Percentiles rank a stretch among this genome's conserved stretches.
Evolutionary conservation across 2,113 vertebrate species (phyloP).

Genomic region (Clarias magur): DNA sequence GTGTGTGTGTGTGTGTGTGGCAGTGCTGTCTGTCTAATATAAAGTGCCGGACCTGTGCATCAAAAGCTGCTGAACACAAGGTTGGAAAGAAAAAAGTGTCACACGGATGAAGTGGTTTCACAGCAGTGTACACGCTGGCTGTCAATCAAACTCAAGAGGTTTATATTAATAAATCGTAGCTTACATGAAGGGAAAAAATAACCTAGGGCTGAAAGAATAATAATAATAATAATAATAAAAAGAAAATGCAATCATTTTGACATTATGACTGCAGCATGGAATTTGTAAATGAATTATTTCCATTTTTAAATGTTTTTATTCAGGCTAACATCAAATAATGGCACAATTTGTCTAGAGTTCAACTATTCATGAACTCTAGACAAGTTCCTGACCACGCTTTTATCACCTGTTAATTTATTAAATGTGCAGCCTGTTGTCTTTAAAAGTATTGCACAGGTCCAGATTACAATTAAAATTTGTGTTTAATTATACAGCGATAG

Average conservation of each 20-base stretch:
- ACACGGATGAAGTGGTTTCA: not conserved
- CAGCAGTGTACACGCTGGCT: not conserved
- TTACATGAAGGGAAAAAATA: not conserved
- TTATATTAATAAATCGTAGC: not conserved
- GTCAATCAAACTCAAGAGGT: not conserved
- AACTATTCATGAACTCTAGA: no score
- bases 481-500: no score
- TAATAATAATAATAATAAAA: not conserved
- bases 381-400: no score
- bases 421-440: no score
- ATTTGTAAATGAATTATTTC: no score
- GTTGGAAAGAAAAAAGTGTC: not conserved
- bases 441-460: no score
- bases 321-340: no score
- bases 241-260: not conserved
- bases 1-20: slow-evolving; percentile 36
- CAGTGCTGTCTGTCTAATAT: not conserved
- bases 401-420: no score
- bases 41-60: not conserved
- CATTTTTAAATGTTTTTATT: no score
- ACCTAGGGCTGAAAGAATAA: no score
- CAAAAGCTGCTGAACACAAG: slow-evolving; percentile 3
- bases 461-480: no score
- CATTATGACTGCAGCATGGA: not conserved
- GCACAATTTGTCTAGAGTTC: no score